These are phyloP conservation scores for Urocynchramus pylzowi DNA, from an alignment of 2,113 vertebrate genomes.

Conservation along the genomic window DNA sequence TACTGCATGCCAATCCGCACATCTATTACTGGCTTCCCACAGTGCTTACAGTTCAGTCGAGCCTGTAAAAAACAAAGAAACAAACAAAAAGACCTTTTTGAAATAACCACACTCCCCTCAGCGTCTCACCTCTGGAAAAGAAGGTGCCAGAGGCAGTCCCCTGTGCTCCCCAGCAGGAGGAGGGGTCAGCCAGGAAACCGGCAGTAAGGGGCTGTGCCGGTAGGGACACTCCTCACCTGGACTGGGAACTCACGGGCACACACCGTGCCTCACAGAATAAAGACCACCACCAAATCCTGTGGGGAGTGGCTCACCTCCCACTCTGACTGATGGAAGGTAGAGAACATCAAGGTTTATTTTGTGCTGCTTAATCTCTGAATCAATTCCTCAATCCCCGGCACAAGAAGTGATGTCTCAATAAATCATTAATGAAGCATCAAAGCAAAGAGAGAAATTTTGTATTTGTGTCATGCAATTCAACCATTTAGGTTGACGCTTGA, in stretches of 20 bases:
- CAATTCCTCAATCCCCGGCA: background rate
- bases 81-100: background rate
- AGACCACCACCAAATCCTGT: background rate
- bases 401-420: background rate
- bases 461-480: background rate
- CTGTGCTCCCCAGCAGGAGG: background rate
- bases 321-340: background rate
- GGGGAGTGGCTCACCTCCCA: background rate
- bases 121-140: background rate
- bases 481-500: accelerated
- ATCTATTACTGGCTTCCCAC: conserved; percentile 96
- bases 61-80: conserved; percentile 75
- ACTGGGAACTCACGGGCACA: background rate
- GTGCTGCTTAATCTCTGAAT: background rate
- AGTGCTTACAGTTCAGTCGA: conserved; percentile 98
- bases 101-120: background rate
- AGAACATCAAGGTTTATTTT: background rate
- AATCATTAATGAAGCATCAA: background rate
- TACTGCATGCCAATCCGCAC: conserved; percentile 98
- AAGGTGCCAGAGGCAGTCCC: background rate
- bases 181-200: background rate
- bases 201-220: background rate
- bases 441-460: background rate
- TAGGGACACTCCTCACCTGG: background rate
- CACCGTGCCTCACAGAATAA: background rate